Conservation (phyloP, 2,888 invertebrate species). For the Strigamia crassipes region DNA sequence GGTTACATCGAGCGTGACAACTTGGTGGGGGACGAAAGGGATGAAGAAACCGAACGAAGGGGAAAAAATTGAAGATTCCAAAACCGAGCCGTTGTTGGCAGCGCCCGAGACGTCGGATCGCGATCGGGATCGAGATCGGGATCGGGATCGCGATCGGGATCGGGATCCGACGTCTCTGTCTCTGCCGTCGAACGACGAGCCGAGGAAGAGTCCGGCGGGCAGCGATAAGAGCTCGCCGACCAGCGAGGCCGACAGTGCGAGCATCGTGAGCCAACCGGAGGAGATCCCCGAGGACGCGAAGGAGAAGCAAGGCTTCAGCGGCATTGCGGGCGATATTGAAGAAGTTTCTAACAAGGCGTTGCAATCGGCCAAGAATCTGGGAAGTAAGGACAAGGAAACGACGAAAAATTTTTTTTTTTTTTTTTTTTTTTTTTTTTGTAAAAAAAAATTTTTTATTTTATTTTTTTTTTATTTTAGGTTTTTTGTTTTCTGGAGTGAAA, state of each 20-base stretch:
- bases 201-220: background rate
- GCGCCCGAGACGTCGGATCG: background rate
- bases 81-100: background rate
- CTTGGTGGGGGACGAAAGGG: conserved; percentile 49
- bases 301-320: conserved; percentile 45
- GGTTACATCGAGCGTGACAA: conserved; percentile 48
- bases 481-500: conserved; percentile 92
- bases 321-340: conserved; percentile 49
- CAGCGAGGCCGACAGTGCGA: conserved; percentile 50
- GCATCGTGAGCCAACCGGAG: conserved; percentile 47
- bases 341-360: conserved; percentile 86
- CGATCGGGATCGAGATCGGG: background rate
- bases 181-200: background rate
- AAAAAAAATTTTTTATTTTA: too few species aligned
- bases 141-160: too few species aligned
- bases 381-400: too few species aligned
- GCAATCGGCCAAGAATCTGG: conserved; percentile 76
- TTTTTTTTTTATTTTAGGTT: conserved; percentile 59
- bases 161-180: too few species aligned
- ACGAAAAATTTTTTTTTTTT: background rate
- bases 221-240: conserved; percentile 49
- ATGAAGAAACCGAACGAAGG: background rate
- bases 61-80: conserved; percentile 15
- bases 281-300: conserved; percentile 9
- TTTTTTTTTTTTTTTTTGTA: conserved; percentile 83